Base-by-base conservation (phyloP, 2,888 invertebrate species). In the Busseola fusca region DNA sequence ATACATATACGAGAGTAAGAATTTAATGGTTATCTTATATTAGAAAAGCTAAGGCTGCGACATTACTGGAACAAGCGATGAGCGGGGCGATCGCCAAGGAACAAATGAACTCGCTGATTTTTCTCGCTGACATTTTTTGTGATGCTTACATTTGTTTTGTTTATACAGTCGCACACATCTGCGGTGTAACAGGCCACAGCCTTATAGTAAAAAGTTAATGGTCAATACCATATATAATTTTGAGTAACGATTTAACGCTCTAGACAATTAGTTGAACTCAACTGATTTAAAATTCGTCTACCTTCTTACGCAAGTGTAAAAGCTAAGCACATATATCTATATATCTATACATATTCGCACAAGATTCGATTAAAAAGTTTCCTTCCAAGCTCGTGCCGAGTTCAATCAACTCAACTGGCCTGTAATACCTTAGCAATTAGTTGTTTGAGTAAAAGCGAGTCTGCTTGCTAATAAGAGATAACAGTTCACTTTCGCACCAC, bases 371-470 rank as follows among this genome's bases (percentile, higher is more conserved):
- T 57, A 30, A 69, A 74, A 62, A 75, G 48, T 65, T 64, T 74
- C 27, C 52, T 27, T 21, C 2, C 16, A 64, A 66, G 30, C 59
- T 60, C 9, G 40, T 45, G 54, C 6, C 34, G n/a, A 40, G 66
- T 72, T 69, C 63, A 69, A 56, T 54, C 42, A 78, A 67, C 69
- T 54, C n/a, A 9, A 56, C 66, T 56, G n/a, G 45, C 45, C 30
- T 58, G 66, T 69, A 40, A 60, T 63, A 45, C 57, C 37, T 54
- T 64, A 58, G 76, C 65, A 80, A 82, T 78, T 82, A 67, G 65
- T 65, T 69, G 74, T 77, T 82, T 76, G 72, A 82, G 83, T 84
- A 83, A 83, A 86, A 86, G 84, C 76, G 68, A 74, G 74, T 79
- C 71, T 74, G 72, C 64, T 30, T 69, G 76, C 69, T 81, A 84